Conservation (phyloP, 1,140 invertebrate genomes). For the Brachionus plicatilis region DNA sequence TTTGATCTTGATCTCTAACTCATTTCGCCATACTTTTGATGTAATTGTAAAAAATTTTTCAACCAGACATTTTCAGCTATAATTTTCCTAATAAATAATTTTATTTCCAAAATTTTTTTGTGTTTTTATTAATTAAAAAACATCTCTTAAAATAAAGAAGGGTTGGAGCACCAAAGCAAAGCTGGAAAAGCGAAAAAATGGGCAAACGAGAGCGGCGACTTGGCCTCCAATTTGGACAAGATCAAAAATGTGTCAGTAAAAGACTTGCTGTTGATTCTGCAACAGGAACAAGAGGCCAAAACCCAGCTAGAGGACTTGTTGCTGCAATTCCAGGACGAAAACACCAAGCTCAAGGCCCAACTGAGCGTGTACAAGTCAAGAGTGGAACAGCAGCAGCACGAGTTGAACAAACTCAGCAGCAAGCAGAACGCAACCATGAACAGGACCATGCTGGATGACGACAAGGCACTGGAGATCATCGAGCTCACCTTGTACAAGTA, state of each 20-base stretch:
- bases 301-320: slow-evolving; percentile 12
- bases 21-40: too few species aligned
- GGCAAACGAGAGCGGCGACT: neutral
- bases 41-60: too few species aligned
- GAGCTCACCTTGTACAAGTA: slow-evolving; percentile 53
- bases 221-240: neutral
- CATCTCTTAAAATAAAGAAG: too few species aligned
- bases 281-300: slow-evolving; percentile 27
- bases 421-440: slow-evolving; percentile 2
- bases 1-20: too few species aligned
- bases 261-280: neutral
- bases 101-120: too few species aligned
- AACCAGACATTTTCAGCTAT: too few species aligned
- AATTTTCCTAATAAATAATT: too few species aligned
- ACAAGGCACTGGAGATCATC: slow-evolving; percentile 50
- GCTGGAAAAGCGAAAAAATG: neutral
- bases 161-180: too few species aligned
- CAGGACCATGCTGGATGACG: slow-evolving; percentile 47
- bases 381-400: slow-evolving; percentile 43
- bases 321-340: slow-evolving; percentile 7
- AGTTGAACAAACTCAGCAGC: slow-evolving; percentile 24
- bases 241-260: slow-evolving; percentile 9
- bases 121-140: too few species aligned
- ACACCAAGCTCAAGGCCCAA: slow-evolving; percentile 44
- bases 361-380: slow-evolving; percentile 45